Evolutionary conservation across 2,888 invertebrate genomes (phyloP), one percentile per base, ranked within the genome.

Genomic region (Parascotia fuliginaria): DNA sequence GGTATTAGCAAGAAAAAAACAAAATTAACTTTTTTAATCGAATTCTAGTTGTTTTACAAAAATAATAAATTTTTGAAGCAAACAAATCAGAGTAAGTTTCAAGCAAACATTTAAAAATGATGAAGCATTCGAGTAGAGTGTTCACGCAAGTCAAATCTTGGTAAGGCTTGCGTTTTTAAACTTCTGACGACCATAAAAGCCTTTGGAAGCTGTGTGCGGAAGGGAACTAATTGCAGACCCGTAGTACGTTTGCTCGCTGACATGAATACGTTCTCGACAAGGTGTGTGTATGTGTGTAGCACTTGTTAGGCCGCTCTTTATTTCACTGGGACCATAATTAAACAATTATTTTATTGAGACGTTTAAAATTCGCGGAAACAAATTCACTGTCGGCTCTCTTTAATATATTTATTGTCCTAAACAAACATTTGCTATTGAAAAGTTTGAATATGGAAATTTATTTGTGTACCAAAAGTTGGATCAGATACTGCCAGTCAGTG

Each of bases 141-240:
- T 60, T 71, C 72, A 53, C 51, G 59, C 60, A 65, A 70, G 65
- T 63, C 55, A 45, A 62, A 54, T 45, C 50, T 62, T 55, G 55
- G 70, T 67, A 42, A 60, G 70, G 69, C 69, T 73, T 68, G 68
- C 63, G 65, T 69, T 76, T n/a, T 70, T 65, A 76, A 77, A 75
- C 73, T 24, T 73, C 64, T 50, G 60, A 56, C 71, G 60, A 63
- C 60, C 65, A 67, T 75, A 71, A 78, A 81, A 76, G 75, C 75
- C 77, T 75, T 74, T 76, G 64, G 67, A 67, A 63, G 69, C 72
- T 73, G 73, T 71, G 74, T 74, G 68, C 70, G 72, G 71, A 77
- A 82, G 81, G 79, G 77, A 78, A 79, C 81, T 87, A 86, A 87
- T 87, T 87, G 84, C 85, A 76, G 76, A 75, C 76, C 77, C 81